Evolutionary conservation across 1,140 invertebrate genomes (phyloP).

Genomic region (Hypsibius dujardini): DNA sequence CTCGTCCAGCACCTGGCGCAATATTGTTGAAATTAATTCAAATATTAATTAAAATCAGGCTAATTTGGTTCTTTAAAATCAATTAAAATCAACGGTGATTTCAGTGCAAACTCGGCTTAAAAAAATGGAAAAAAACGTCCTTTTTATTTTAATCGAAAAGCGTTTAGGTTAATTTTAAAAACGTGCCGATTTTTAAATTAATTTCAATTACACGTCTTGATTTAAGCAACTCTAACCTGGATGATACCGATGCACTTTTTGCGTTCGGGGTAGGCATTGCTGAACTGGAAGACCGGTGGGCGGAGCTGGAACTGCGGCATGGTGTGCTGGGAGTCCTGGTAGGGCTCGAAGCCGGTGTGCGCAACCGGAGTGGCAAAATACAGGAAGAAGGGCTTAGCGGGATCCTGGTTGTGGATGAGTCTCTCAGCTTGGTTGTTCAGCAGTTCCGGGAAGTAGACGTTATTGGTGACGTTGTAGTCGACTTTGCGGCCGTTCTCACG

Average conservation of each 20-base stretch:
- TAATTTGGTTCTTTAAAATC: no score
- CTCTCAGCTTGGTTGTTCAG: conserved; percentile 27
- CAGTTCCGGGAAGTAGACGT: conserved; percentile 29
- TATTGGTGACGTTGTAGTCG: not conserved
- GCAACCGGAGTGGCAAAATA: conserved; percentile 1
- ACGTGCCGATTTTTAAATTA: no score
- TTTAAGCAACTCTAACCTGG: no score
- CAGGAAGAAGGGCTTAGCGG: not conserved
- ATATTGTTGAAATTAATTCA: no score
- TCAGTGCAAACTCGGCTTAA: no score
- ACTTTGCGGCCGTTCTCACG: conserved; percentile 21
- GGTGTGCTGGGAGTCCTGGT: conserved; percentile 27
- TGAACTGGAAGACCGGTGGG: not conserved
- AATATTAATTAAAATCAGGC: no score
- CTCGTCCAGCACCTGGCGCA: conserved; percentile 62
- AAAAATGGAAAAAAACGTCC: no score
- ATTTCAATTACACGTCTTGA: no score
- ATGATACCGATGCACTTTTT: not conserved
- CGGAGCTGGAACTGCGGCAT: conserved; percentile 27
- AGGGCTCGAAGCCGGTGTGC: not conserved
- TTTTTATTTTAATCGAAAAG: no score
- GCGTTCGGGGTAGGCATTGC: conserved; percentile 3
- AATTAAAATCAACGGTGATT: no score
- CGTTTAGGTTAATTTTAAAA: no score
- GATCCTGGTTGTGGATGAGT: conserved; percentile 28